A percentile compares a stretch with the other conserved stretches of the same genome.
phyloP scores from a whole-genome alignment of 2,888 invertebrate species.

The Drosophila neoperkinsi region DNA sequence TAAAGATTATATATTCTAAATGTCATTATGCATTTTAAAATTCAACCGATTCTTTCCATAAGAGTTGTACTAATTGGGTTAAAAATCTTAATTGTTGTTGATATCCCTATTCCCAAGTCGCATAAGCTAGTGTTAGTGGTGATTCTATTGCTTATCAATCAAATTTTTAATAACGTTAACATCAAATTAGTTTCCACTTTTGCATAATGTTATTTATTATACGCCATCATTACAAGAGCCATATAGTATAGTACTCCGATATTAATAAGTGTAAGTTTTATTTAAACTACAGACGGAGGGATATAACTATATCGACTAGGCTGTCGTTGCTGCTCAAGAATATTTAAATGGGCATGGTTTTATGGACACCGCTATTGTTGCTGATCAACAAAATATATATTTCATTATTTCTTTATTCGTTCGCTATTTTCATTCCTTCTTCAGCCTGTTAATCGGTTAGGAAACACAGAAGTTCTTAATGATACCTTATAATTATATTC shows the following conservation, averaged over 20 bases:
- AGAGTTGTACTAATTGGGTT: not conserved
- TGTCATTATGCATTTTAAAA: not conserved
- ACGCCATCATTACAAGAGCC: no score
- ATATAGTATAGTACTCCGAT: no score
- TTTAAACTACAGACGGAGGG: no score
- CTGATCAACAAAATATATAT: not conserved
- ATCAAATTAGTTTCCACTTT: not conserved
- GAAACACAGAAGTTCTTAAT: not conserved
- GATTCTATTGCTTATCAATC: not conserved
- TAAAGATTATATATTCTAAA: not conserved
- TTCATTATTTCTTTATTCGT: not conserved
- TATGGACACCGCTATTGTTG: not conserved
- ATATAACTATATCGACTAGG: not conserved
- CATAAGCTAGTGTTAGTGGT: no score
- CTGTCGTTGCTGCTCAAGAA: no score
- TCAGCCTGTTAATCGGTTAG: not conserved
- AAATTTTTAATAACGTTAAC: not conserved
- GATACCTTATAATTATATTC: not conserved
- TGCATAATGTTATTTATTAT: not conserved
- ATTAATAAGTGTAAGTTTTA: no score
- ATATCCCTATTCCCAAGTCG: not conserved
- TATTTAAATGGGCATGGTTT: not conserved
- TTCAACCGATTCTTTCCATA: not conserved
- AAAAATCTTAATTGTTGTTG: fast-evolving
- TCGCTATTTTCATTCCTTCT: not conserved